Base-by-base conservation (phyloP, 1,140 invertebrate species). In the Dysdera silvatica region DNA sequence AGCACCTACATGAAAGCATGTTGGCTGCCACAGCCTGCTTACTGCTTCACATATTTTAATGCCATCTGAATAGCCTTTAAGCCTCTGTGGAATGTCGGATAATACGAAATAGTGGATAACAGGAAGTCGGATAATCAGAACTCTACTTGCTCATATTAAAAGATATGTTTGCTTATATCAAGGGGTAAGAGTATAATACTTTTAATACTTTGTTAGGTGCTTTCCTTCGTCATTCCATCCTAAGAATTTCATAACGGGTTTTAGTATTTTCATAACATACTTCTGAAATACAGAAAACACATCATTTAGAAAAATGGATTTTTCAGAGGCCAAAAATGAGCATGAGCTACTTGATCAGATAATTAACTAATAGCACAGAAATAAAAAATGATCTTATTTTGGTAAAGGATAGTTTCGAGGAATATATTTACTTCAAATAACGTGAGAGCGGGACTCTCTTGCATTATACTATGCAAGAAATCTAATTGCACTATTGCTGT, bases 401-500 rank as follows among this genome's bases (percentile, higher is more conserved):
- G 12, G 14, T 48, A 20, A 20, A 12, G 3, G 18, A 23, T n/a
- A 48, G 45, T 48, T 14, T 48, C 23, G 26, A 48, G 10, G 32
- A 52, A 45, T 35, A 18, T 41, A 37, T 31, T 54, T 58, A 72
- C 74, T 69, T 69, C 55, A 41, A 74, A 72, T 8, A 66, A 60
- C 24, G 69, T 69, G 45, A 71, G 72, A 1, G 81, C 78, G 0
- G 82, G 77, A 58, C 84, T 83, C 69, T 85, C 84, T 20, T 82
- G 81, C 40, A 89, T 74, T 72, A 84, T 80, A 53, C 80, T 78
- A 61, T 82, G 83, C 80, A 87, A 85, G 6, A 81, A 79, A 58
- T 83, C 79, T 4, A 89, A 78, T 75, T 88, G 86, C 57, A 80
- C 77, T 0, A 85, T 75, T 0, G 86, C 85, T 0, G 85, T 86